Percentiles rank a stretch among this genome's conserved stretches.
Conservation (phyloP, 1,140 invertebrate species). For the Diorhabda carinulata region DNA sequence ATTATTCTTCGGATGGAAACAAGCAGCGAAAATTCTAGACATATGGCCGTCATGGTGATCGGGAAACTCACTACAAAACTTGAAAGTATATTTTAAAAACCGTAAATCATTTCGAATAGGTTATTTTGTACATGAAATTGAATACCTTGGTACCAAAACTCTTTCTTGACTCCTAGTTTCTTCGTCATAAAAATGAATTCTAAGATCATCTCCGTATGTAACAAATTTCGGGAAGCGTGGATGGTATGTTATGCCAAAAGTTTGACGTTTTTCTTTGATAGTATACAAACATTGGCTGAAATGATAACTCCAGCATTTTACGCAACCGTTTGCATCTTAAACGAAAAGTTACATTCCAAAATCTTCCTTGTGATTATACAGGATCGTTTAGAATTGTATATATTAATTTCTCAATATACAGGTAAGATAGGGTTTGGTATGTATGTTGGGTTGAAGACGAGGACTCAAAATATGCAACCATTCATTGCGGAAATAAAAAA, state of each 20-base stretch:
- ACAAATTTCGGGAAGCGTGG: conserved; percentile 56
- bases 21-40: conserved; percentile 61
- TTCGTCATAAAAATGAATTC: conserved; percentile 61
- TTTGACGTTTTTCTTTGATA: conserved; percentile 59
- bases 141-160: conserved; percentile 55
- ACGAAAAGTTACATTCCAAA: conserved; percentile 3
- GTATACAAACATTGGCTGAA: conserved; percentile 58
- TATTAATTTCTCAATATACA: too few relatives aligned
- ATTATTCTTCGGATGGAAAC: conserved; percentile 62
- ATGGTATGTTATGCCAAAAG: conserved; percentile 57
- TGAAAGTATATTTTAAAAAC: background rate
- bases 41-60: conserved; percentile 59
- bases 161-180: conserved; percentile 58
- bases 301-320: conserved; percentile 63
- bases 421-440: too few relatives aligned
- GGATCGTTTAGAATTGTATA: too few relatives aligned
- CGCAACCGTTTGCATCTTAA: conserved; percentile 58
- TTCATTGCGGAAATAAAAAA: too few relatives aligned
- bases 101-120: background rate
- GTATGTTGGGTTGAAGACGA: too few relatives aligned
- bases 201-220: conserved; percentile 58
- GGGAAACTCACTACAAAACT: conserved; percentile 34
- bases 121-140: background rate
- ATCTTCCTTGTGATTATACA: too few relatives aligned
- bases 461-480: too few relatives aligned